phyloP scores from a whole-genome alignment of 2,113 vertebrate species.

The Boulengeromyrus knoepffleri region DNA sequence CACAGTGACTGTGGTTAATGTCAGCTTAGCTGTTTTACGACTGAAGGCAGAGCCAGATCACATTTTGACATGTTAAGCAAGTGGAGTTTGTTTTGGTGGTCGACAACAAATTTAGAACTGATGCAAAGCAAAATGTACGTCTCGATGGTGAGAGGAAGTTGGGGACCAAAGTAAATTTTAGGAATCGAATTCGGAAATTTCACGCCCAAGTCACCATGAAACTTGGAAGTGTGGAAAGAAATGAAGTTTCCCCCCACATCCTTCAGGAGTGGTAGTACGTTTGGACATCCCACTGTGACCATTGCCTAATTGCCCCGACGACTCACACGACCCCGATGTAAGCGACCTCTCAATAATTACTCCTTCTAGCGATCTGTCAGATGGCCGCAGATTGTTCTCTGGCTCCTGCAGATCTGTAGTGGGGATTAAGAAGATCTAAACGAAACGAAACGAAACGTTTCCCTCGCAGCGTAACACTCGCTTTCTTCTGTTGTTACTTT shows the following conservation, averaged over 20 bases:
- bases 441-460: constrained; percentile 30
- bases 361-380: constrained; percentile 44
- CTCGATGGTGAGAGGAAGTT: neutral
- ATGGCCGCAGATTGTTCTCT: constrained; percentile 55
- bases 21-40: neutral
- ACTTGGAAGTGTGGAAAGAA: neutral
- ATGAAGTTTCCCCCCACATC: neutral
- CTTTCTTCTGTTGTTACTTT: neutral
- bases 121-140: neutral
- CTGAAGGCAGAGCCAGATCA: neutral
- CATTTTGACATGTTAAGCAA: neutral
- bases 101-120: neutral
- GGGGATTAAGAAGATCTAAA: constrained; percentile 58
- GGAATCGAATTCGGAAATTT: neutral
- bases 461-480: constrained; percentile 9
- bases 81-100: neutral
- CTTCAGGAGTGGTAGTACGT: neutral
- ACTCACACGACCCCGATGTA: constrained; percentile 39
- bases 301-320: constrained; percentile 39
- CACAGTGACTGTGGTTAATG: neutral
- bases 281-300: neutral
- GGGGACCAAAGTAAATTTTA: neutral
- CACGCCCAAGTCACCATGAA: neutral
- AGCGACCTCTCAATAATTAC: constrained; percentile 36
- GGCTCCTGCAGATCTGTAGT: constrained; percentile 59